These are phyloP conservation scores for Sardina pilchardus DNA, from an alignment of 2,113 vertebrate species.

Conservation along the genomic window DNA sequence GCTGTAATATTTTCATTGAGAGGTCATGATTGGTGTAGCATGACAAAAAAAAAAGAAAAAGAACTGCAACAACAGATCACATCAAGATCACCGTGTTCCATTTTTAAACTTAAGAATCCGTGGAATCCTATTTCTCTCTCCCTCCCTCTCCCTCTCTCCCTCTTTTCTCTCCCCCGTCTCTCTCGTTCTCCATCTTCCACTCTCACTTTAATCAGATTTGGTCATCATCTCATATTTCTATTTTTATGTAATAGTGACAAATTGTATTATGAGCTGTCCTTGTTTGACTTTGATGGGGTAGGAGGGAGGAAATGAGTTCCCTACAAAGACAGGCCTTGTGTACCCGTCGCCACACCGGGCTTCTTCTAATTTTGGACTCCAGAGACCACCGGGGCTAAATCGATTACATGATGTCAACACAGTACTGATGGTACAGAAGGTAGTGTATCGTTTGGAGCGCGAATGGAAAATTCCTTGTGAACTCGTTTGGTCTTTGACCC, in stretches of 20 bases:
- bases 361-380: slow-evolving; percentile 65
- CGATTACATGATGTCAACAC: slow-evolving; percentile 67
- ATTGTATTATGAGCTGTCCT: slow-evolving; percentile 64
- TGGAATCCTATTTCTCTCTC: not conserved
- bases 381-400: slow-evolving; percentile 62
- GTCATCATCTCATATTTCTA: slow-evolving; percentile 54
- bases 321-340: slow-evolving; percentile 71
- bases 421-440: slow-evolving; percentile 68
- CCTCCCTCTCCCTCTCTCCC: not conserved
- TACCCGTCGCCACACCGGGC: slow-evolving; percentile 54
- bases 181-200: not conserved
- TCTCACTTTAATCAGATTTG: slow-evolving; percentile 28
- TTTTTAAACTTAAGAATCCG: not conserved
- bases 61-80: not conserved
- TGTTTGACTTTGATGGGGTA: slow-evolving; percentile 54
- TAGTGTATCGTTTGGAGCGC: slow-evolving; percentile 60
- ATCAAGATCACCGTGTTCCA: not conserved
- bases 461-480: slow-evolving; percentile 64
- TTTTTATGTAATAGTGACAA: slow-evolving; percentile 59
- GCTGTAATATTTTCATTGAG: not conserved
- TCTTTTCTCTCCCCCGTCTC: not conserved
- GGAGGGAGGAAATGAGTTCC: slow-evolving; percentile 62
- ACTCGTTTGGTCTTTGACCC: slow-evolving; percentile 62
- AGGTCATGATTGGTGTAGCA: not conserved
- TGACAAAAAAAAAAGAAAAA: not conserved